These are phyloP conservation scores for Ia io DNA, from an alignment of 2,113 vertebrate species.

Conservation along the genomic window DNA sequence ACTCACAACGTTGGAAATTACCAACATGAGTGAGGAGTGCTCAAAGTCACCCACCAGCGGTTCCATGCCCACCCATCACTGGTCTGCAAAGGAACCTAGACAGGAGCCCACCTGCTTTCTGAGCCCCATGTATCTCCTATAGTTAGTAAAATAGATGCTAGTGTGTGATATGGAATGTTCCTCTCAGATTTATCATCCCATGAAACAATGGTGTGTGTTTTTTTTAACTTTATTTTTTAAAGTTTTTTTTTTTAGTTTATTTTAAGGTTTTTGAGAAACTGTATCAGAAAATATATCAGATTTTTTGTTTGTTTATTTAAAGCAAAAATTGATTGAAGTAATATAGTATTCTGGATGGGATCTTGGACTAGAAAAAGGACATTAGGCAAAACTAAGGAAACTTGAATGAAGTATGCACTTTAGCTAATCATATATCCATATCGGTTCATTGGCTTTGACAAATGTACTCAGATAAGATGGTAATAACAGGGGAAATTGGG, in stretches of 20 bases:
- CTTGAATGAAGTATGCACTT: not conserved
- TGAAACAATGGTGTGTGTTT: not conserved
- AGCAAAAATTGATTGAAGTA: not conserved
- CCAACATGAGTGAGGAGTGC: not conserved
- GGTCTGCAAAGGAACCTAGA: not conserved
- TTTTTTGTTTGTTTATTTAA: not conserved
- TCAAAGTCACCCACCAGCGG: not conserved
- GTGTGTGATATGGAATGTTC: not conserved
- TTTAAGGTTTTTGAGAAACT: not conserved
- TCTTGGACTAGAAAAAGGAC: not conserved
- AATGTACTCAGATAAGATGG: not conserved
- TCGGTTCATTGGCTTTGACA: not conserved
- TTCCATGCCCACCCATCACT: not conserved
- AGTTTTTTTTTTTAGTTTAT: not conserved
- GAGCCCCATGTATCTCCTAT: accelerated
- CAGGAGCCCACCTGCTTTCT: not conserved
- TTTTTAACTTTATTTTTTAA: not conserved
- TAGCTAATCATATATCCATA: not conserved
- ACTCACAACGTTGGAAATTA: not conserved
- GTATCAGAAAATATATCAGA: not conserved
- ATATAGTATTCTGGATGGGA: not conserved
- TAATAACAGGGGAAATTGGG: not conserved
- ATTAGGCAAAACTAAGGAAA: not conserved
- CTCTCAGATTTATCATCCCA: not conserved
- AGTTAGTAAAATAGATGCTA: not conserved